Conservation (phyloP, 2,888 invertebrate genomes). For the Noctua fimbriata region DNA sequence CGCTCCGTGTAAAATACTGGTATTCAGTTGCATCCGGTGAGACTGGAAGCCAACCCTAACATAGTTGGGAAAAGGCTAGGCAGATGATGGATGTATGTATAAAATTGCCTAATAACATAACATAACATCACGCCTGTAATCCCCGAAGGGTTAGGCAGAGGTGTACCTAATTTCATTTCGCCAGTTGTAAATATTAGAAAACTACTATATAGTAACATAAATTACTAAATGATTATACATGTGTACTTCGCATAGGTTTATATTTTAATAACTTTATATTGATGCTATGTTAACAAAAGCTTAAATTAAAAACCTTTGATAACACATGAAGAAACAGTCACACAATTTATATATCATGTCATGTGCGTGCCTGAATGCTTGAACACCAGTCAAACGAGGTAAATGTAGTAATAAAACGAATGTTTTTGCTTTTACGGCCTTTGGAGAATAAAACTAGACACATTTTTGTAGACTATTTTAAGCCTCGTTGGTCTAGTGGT, state of each 20-base stretch:
- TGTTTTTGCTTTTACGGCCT: constrained; percentile 22
- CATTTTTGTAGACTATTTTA: neutral
- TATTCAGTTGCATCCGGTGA: no score
- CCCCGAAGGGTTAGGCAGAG: neutral
- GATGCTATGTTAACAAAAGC: neutral
- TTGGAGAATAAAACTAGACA: constrained; percentile 5
- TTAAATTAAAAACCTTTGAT: no score
- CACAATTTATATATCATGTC: neutral
- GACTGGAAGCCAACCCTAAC: no score
- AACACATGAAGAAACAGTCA: neutral
- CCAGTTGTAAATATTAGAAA: neutral
- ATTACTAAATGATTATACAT: neutral
- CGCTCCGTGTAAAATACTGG: no score
- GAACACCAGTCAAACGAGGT: constrained; percentile 17
- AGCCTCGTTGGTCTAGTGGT: neutral
- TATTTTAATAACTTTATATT: no score
- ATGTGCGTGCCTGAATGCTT: neutral
- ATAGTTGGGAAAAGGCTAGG: no score
- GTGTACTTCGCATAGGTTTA: no score
- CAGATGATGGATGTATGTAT: no score
- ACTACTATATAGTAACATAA: no score
- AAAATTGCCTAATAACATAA: no score
- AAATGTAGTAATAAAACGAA: constrained; percentile 13
- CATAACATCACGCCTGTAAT: neutral
- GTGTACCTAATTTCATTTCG: neutral